Percentiles rank a stretch among this genome's conserved stretches.
These are phyloP conservation scores for Formica aserva DNA, from an alignment of 2,888 invertebrate species.

Conservation along the genomic window DNA sequence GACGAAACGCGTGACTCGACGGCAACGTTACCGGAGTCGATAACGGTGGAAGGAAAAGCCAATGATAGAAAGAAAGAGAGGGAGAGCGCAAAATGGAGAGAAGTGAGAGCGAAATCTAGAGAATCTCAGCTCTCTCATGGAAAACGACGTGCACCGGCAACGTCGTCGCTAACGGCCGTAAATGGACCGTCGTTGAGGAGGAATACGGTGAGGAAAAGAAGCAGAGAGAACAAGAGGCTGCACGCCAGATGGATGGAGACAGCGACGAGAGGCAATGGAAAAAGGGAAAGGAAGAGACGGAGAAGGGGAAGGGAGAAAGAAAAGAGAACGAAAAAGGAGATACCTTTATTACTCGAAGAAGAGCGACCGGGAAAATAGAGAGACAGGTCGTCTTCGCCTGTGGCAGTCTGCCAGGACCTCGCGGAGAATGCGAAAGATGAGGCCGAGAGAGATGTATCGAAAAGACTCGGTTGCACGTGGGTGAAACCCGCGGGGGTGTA, in stretches of 20 bases:
- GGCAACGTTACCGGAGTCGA: conserved; percentile 39
- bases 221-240: conserved; percentile 50
- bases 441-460: not conserved
- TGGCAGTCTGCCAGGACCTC: conserved; percentile 71
- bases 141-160: conserved; percentile 53
- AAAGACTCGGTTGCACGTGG: conserved; percentile 56
- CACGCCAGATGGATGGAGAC: conserved; percentile 57
- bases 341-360: conserved; percentile 63
- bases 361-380: conserved; percentile 65
- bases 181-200: conserved; percentile 69
- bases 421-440: not conserved
- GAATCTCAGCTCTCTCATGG: conserved; percentile 43
- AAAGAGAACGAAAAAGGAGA: conserved; percentile 53
- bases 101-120: conserved; percentile 9
- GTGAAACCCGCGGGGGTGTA: conserved; percentile 51
- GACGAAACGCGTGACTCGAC: conserved; percentile 38
- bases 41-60: conserved; percentile 40
- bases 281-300: conserved; percentile 24
- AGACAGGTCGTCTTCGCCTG: conserved; percentile 63
- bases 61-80: conserved; percentile 33
- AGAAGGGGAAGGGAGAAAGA: not conserved
- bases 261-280: conserved; percentile 34
- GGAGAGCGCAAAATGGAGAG: not conserved
- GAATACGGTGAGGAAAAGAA: conserved; percentile 55
- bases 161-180: conserved; percentile 64